These are phyloP conservation scores for Alcedo quadribrachys DNA, from an alignment of 2,797 vertebrate species.

Conservation along the genomic window DNA sequence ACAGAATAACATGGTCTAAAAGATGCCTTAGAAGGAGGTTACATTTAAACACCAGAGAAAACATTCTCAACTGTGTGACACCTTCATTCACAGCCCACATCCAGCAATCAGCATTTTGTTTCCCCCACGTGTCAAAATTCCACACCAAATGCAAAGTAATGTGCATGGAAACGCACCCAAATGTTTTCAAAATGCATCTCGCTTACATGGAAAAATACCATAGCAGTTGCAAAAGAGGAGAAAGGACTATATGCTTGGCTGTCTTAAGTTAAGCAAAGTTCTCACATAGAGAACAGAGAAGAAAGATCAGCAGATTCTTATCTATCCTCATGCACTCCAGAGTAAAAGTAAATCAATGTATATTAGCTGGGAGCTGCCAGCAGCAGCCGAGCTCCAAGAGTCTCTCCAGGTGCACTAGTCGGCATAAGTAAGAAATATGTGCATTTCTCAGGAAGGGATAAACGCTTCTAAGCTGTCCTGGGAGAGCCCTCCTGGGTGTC, in stretches of 20 bases:
- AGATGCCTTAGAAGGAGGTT: neutral
- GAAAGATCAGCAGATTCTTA: neutral
- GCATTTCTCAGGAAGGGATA: constrained; percentile 26
- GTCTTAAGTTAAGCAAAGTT: neutral
- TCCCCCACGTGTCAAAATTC: neutral
- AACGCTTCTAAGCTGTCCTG: constrained; percentile 29
- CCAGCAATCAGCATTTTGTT: neutral
- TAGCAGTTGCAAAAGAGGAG: neutral
- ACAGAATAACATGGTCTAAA: neutral
- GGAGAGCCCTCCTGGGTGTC: constrained; percentile 34
- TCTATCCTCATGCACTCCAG: neutral
- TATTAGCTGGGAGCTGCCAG: constrained; percentile 50
- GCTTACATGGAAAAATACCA: neutral
- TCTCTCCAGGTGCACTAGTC: neutral
- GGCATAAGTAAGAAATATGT: constrained; percentile 31
- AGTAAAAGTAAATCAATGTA: constrained; percentile 48
- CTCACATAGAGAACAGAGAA: neutral
- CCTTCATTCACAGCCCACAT: neutral
- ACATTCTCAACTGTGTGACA: neutral
- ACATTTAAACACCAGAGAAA: neutral
- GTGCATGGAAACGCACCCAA: neutral
- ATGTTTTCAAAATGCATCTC: neutral
- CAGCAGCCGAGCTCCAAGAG: neutral
- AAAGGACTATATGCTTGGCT: neutral
- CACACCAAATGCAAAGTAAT: neutral